Evolutionary conservation across 2,888 invertebrate genomes (phyloP).

Genomic region (Hirtodrosophila duncani): DNA sequence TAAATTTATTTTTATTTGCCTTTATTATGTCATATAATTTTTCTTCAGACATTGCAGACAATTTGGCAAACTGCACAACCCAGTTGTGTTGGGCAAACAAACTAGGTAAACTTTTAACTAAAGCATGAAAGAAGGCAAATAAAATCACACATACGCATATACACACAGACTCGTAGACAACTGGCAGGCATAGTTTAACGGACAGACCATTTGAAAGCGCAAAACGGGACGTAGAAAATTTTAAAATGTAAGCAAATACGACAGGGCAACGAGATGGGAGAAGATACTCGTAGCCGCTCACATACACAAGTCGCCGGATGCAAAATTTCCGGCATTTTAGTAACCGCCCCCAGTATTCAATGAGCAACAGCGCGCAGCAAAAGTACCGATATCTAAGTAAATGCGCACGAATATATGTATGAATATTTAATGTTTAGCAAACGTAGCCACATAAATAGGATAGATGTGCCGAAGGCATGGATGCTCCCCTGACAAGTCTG

Average conservation of each 20-base stretch:
- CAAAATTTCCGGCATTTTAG: constrained; percentile 23
- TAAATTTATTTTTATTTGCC: neutral
- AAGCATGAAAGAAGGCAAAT: constrained; percentile 10
- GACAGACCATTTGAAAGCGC: no score
- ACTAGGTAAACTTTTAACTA: constrained; percentile 35
- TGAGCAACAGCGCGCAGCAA: constrained; percentile 34
- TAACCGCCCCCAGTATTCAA: constrained; percentile 2
- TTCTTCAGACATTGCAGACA: constrained; percentile 1
- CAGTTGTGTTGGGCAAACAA: constrained; percentile 29
- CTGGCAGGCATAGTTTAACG: no score
- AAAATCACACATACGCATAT: constrained; percentile 4
- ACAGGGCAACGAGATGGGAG: constrained; percentile 10
- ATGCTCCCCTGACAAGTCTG: constrained; percentile 29
- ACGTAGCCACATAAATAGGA: constrained; percentile 55
- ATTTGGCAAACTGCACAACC: constrained; percentile 26
- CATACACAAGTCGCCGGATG: constrained; percentile 1
- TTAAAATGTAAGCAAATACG: constrained; percentile 60
- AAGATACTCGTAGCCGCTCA: constrained; percentile 3
- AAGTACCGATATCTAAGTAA: constrained; percentile 50
- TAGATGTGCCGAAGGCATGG: constrained; percentile 23
- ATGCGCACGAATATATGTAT: constrained; percentile 62
- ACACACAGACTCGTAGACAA: constrained; percentile 7
- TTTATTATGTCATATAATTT: neutral
- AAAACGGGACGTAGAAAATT: constrained; percentile 24
- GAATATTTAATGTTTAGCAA: constrained; percentile 68